Evolutionary conservation across 1,140 invertebrate species (phyloP).

Genomic region (Procambarus virginalis): DNA sequence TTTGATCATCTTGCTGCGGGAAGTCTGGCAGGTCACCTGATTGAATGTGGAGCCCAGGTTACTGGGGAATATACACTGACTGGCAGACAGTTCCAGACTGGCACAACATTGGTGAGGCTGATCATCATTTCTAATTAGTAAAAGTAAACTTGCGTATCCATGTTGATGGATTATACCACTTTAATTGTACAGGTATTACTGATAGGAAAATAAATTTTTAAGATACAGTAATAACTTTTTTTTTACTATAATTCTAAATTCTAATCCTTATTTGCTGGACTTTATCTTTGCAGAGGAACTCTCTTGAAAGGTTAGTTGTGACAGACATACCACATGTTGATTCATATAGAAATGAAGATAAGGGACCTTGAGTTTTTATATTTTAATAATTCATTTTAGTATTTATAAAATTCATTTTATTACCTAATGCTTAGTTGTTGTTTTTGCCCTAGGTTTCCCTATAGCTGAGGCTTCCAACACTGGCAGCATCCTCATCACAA

Average conservation of each 20-base stretch:
- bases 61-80: conserved; percentile 78
- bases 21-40: conserved; percentile 77
- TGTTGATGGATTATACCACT: no score
- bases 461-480: conserved; percentile 75
- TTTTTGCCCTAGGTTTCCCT: conserved; percentile 74
- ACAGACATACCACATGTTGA: no score
- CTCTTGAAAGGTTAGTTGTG: no score
- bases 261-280: no score
- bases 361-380: neutral
- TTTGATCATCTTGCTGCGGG: conserved; percentile 75
- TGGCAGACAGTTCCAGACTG: conserved; percentile 76
- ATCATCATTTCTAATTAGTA: neutral
- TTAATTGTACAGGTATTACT: no score
- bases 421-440: neutral
- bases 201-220: no score
- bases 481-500: conserved; percentile 76
- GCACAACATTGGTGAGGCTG: conserved; percentile 73
- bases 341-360: no score
- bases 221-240: no score
- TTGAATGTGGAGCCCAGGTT: conserved; percentile 78
- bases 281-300: no score
- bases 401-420: neutral
- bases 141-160: no score
- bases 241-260: no score
- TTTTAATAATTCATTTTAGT: neutral